A percentile compares a stretch with the other conserved stretches of the same genome.
Conservation (phyloP, 2,888 invertebrate genomes). For the Drosophila ustulata region DNA sequence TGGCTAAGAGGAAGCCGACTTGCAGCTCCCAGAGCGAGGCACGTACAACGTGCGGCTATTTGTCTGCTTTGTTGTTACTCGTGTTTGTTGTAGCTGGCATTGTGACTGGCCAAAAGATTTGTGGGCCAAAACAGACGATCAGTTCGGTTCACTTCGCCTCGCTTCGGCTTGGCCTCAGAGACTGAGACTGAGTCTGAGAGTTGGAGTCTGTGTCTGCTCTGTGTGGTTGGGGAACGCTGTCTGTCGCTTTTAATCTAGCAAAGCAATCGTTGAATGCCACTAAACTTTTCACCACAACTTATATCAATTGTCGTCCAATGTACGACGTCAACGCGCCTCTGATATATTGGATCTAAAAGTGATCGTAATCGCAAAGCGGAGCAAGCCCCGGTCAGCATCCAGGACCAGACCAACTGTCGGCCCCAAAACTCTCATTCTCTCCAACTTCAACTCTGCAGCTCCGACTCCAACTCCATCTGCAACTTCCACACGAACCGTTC, state of each 20-base stretch:
- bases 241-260: constrained; percentile 81
- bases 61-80: constrained; percentile 74
- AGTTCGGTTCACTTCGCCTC: constrained; percentile 14
- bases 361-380: constrained; percentile 82
- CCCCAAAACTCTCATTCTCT: constrained; percentile 13
- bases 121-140: constrained; percentile 61
- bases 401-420: constrained; percentile 58
- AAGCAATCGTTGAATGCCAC: constrained; percentile 83
- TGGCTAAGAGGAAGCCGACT: constrained; percentile 12
- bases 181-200: background rate
- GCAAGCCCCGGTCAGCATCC: constrained; percentile 44
- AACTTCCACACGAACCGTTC: constrained; percentile 7
- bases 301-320: constrained; percentile 84
- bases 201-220: background rate
- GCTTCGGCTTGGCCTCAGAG: background rate
- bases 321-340: constrained; percentile 81
- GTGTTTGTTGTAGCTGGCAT: constrained; percentile 65
- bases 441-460: background rate
- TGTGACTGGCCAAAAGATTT: constrained; percentile 76
- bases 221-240: constrained; percentile 46
- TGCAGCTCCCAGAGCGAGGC: constrained; percentile 53
- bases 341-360: constrained; percentile 83
- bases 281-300: constrained; percentile 83
- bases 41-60: constrained; percentile 79
- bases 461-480: constrained; percentile 28